phyloP scores from a whole-genome alignment of 2,888 invertebrate genomes.

The Andrena marginata region DNA sequence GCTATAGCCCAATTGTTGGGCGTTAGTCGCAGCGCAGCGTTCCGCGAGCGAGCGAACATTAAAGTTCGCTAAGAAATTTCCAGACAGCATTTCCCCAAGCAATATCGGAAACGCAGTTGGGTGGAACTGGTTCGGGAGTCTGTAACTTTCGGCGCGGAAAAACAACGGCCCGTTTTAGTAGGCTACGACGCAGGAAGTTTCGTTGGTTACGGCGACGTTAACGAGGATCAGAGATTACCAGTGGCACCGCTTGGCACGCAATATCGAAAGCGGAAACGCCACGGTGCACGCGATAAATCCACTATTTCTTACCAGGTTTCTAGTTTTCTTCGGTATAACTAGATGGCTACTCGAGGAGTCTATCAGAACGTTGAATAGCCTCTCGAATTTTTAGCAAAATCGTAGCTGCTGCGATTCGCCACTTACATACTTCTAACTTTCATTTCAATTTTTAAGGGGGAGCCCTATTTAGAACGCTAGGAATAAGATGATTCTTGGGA shows the following conservation, averaged over 20 bases:
- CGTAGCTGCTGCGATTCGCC: neutral
- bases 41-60: neutral
- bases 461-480: too few species aligned
- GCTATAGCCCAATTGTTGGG: constrained; percentile 18
- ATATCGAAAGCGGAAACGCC: constrained; percentile 33
- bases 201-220: constrained; percentile 58
- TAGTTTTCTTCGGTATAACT: neutral
- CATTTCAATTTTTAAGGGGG: constrained; percentile 18
- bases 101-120: constrained; percentile 42
- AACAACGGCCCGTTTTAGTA: constrained; percentile 35
- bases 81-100: constrained; percentile 6
- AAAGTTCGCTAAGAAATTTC: constrained; percentile 34
- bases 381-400: neutral
- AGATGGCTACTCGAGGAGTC: neutral
- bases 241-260: constrained; percentile 44
- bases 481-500: too few species aligned
- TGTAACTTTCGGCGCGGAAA: constrained; percentile 39
- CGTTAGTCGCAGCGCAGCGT: constrained; percentile 8
- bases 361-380: neutral
- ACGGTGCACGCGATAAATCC: neutral
- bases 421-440: neutral
- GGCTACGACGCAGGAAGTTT: constrained; percentile 50
- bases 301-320: constrained; percentile 16
- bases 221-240: constrained; percentile 56
- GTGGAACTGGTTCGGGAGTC: constrained; percentile 33